These are phyloP conservation scores for Austrolebias charrua DNA, from an alignment of 2,797 vertebrate genomes.

Conservation along the genomic window DNA sequence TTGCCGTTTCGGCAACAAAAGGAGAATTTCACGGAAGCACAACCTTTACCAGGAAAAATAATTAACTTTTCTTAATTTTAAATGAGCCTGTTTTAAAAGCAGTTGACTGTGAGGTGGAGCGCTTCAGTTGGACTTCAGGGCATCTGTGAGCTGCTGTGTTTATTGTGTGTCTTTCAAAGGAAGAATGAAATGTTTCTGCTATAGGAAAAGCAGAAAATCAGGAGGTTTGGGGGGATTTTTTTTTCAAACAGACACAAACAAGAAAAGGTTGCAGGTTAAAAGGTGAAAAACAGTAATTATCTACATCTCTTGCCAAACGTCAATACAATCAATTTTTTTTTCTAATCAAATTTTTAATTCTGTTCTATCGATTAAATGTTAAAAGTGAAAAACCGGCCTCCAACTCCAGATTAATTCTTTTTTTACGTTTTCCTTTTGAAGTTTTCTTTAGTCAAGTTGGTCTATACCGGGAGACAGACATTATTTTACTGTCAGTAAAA, in stretches of 20 bases:
- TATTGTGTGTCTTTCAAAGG: slow-evolving; percentile 4
- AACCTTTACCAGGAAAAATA: slow-evolving; percentile 15
- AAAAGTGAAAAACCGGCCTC: background rate
- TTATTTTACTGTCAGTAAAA: background rate
- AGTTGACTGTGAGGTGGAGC: background rate
- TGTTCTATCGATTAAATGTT: slow-evolving; percentile 4
- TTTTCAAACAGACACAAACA: slow-evolving; percentile 18
- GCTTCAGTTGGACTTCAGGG: slow-evolving; percentile 12
- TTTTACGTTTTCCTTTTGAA: background rate
- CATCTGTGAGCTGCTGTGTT: slow-evolving; percentile 1
- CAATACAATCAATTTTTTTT: slow-evolving; percentile 3
- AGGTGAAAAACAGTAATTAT: slow-evolving; percentile 21
- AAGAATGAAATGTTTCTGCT: slow-evolving; percentile 22
- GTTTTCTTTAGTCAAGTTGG: background rate
- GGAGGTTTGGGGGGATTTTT: slow-evolving; percentile 13
- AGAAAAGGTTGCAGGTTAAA: slow-evolving; percentile 13
- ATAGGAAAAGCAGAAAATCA: slow-evolving; percentile 24
- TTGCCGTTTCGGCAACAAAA: background rate
- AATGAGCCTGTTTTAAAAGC: slow-evolving; percentile 36
- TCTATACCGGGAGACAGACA: background rate
- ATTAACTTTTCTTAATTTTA: slow-evolving; percentile 43
- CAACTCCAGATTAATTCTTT: background rate
- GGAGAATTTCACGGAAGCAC: background rate
- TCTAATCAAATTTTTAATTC: background rate
- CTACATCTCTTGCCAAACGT: slow-evolving; percentile 1